Evolutionary conservation across 2,888 invertebrate species (phyloP), one percentile per base, ranked within the genome.

Genomic region (Melanostoma mellinum): DNA sequence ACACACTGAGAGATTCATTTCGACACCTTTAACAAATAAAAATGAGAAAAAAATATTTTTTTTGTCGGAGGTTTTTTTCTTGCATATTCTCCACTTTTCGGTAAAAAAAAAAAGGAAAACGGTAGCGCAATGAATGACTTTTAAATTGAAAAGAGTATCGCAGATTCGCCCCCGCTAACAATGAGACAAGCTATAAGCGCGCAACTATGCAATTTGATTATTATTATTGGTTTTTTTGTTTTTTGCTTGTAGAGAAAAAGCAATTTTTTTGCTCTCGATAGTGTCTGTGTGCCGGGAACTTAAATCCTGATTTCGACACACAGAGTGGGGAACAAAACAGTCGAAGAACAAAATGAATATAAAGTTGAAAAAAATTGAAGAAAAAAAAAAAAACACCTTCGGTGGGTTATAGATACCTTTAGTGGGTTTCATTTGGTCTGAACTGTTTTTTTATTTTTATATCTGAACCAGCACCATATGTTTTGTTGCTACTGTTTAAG

Each of bases 261-360:
- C 46, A n/a, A 46, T 52, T 50, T 42, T 48, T 60, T 71, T 50
- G 46, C 36, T 46, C 50, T 9, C 38, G 30, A 44, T 44, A 20
- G 33, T 20, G 52, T 42, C 6, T 48, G 58, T 46, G 55, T 36
- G 75, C 48, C 67, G n/a, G 56, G 72, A 82, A 82, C 77, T 82
- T 68, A 82, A 77, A 77, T 82, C 81, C 81, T 82, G 81, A 73
- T 82, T 82, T 77, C 81, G 63, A 68, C 81, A 79, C 55, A 77
- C 50, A 55, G 2, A 40, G 30, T 9, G 69, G 30, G 52, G 58
- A 71, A 58, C 58, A 69, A 56, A 75, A 65, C 71, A 56, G 67
- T 46, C 35, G 72, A 10, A 52, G 33, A 58, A 67, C 60, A 50
- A 81, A 63, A 46, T 33, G 61, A 61, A 74, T 63, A 58, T 69